Percentiles rank a stretch among this genome's conserved stretches.
Conservation (phyloP, 2,113 vertebrate genomes). For the Suricata suricatta region DNA sequence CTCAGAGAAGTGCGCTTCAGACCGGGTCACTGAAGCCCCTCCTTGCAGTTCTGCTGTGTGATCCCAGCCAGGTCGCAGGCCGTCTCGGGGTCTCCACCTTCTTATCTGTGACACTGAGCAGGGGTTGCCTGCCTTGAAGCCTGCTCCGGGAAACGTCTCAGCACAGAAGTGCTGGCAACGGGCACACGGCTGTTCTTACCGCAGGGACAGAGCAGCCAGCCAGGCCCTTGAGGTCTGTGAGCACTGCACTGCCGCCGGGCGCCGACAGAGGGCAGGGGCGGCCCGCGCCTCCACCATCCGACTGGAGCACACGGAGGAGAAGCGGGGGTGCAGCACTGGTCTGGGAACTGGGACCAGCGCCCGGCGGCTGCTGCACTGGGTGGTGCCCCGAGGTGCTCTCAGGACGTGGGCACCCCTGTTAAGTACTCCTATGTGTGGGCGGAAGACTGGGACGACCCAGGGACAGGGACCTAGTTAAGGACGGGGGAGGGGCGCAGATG, state of each 20-base stretch:
- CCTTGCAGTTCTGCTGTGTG: not conserved
- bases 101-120: rapidly evolving
- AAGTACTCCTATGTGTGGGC: not conserved
- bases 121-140: not conserved
- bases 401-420: not conserved
- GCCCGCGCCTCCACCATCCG: conserved; percentile 71
- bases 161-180: rapidly evolving
- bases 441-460: not conserved
- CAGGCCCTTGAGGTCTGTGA: too few species aligned
- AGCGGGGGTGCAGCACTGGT: rapidly evolving
- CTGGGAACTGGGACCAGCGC: not conserved
- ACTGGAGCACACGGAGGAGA: not conserved
- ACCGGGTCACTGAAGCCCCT: not conserved
- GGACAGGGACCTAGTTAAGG: not conserved
- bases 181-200: not conserved
- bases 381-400: too few species aligned
- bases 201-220: rapidly evolving
- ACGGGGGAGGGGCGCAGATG: not conserved
- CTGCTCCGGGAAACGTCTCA: rapidly evolving
- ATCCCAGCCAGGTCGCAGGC: not conserved
- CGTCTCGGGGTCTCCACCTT: not conserved
- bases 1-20: not conserved
- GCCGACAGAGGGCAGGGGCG: conserved; percentile 94
- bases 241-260: not conserved
- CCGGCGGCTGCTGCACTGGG: not conserved